Evolutionary conservation across 2,888 invertebrate species (phyloP).

Genomic region (Clistopyga incitator): DNA sequence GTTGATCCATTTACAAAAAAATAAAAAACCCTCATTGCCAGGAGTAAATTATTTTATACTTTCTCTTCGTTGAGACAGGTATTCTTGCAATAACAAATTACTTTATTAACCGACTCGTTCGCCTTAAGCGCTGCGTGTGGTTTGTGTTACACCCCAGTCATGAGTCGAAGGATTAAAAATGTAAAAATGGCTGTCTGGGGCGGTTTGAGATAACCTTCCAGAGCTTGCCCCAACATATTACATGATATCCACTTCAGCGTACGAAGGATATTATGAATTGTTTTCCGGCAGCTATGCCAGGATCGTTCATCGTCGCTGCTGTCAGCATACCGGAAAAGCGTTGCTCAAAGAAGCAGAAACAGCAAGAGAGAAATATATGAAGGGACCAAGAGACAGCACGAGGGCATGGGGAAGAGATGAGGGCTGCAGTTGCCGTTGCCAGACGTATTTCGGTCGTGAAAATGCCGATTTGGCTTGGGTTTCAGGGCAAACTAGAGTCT

Average conservation of each 20-base stretch:
- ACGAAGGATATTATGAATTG: constrained; percentile 48
- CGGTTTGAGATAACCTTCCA: neutral
- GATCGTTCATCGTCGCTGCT: constrained; percentile 46
- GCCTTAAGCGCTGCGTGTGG: too few species aligned
- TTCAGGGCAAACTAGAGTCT: constrained; percentile 66
- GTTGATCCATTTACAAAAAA: too few species aligned
- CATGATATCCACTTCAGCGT: constrained; percentile 15
- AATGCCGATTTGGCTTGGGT: constrained; percentile 69
- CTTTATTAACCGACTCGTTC: too few species aligned
- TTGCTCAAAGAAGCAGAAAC: constrained; percentile 37
- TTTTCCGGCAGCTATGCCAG: constrained; percentile 29
- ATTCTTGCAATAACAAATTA: too few species aligned
- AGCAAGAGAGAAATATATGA: constrained; percentile 25
- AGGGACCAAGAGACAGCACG: neutral
- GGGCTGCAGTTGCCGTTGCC: constrained; percentile 60
- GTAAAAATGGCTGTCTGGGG: neutral
- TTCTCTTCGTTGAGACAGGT: too few species aligned
- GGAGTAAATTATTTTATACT: too few species aligned
- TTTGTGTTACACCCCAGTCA: too few species aligned
- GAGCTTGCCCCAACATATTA: neutral
- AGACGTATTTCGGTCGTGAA: constrained; percentile 69
- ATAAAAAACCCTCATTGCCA: too few species aligned
- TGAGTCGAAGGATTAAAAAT: neutral
- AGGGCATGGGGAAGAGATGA: constrained; percentile 6
- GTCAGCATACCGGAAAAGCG: constrained; percentile 50